Evolutionary conservation across 2,888 invertebrate genomes (phyloP), one percentile per base, ranked within the genome.

Genomic region (Barypeithes pellucidus): DNA sequence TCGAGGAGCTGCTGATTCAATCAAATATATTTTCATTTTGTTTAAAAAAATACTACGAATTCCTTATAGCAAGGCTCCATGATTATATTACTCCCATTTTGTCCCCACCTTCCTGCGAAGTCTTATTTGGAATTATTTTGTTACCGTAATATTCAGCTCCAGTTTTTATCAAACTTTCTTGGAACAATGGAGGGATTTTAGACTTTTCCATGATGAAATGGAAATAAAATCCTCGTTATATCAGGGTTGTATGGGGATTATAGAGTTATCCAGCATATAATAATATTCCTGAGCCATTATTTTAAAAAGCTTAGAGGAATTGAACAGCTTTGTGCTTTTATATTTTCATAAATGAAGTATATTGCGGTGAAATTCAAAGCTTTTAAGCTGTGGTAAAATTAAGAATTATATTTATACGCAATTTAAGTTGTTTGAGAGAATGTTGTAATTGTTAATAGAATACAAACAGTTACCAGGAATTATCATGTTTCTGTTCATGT

Each of bases 221-320:
- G 39, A n/a, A 39, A n/a, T n/a, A 39, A 39, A 39, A 39, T 39
- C 39, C 39, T n/a, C n/a, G 39, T 39, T 39, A 39, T 39, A 39
- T 39, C 39, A 39, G 39, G 39, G 11, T 39, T 39, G 39, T 39
- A 39, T n/a, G n/a, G n/a, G 39, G 39, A 39, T 39, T 39, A 39
- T 39, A 8, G n/a, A 39, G n/a, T 39, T 39, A 39, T 39, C 11
- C 8, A 12, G 36, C 3, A 36, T 36, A 36, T 11, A 36, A 36
- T 36, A 36, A 5, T 36, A 2, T 36, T 8, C 29, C 29, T 39
- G n/a, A 39, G n/a, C 39, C 39, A 39, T 12, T 39, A 11, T 39
- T 39, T 39, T 12, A 39, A 39, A 39, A 39, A 39, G n/a, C 39
- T 39, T 11, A n/a, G n/a, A 39, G 2, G 9, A 39, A n/a, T 39